These are phyloP conservation scores for Amphilophus citrinellus DNA, from an alignment of 2,113 vertebrate species.

Conservation along the genomic window DNA sequence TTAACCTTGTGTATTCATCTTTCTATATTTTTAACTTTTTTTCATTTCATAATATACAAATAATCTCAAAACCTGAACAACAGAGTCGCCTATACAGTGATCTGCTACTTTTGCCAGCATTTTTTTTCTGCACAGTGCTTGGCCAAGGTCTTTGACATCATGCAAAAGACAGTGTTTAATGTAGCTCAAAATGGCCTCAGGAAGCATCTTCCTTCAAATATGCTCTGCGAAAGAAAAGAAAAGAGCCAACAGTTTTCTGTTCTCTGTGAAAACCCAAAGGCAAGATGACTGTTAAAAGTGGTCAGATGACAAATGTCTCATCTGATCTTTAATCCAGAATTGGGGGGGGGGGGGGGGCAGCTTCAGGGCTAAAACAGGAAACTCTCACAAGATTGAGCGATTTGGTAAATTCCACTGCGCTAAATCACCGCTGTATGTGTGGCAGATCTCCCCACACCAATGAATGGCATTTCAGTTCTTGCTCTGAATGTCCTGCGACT, in stretches of 20 bases:
- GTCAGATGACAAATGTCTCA: slow-evolving; percentile 82
- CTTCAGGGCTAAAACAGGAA: slow-evolving; percentile 71
- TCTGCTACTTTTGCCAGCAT: slow-evolving; percentile 53
- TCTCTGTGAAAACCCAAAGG: slow-evolving; percentile 69
- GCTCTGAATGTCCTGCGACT: slow-evolving; percentile 5
- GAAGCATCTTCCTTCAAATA: slow-evolving; percentile 71
- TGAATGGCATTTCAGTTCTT: slow-evolving; percentile 47
- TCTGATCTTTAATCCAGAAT: slow-evolving; percentile 72
- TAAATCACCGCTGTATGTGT: slow-evolving; percentile 60
- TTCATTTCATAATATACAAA: slow-evolving; percentile 31
- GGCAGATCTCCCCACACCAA: slow-evolving; percentile 42
- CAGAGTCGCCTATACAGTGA: slow-evolving; percentile 12
- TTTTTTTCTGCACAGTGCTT: slow-evolving; percentile 35
- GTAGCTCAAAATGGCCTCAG: slow-evolving; percentile 76
- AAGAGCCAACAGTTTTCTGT: slow-evolving; percentile 50
- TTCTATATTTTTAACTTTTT: slow-evolving; percentile 26
- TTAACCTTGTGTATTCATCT: neutral
- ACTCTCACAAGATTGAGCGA: slow-evolving; percentile 64
- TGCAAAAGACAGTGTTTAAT: slow-evolving; percentile 78
- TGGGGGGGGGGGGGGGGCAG: slow-evolving; percentile 20
- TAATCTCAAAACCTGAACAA: slow-evolving; percentile 31
- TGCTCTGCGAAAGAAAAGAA: slow-evolving; percentile 49
- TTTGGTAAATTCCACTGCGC: slow-evolving; percentile 69
- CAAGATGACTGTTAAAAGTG: slow-evolving; percentile 76
- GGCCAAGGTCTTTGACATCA: slow-evolving; percentile 76